Evolutionary conservation across 2,888 invertebrate genomes (phyloP).

Genomic region (Cephus nigrinus): DNA sequence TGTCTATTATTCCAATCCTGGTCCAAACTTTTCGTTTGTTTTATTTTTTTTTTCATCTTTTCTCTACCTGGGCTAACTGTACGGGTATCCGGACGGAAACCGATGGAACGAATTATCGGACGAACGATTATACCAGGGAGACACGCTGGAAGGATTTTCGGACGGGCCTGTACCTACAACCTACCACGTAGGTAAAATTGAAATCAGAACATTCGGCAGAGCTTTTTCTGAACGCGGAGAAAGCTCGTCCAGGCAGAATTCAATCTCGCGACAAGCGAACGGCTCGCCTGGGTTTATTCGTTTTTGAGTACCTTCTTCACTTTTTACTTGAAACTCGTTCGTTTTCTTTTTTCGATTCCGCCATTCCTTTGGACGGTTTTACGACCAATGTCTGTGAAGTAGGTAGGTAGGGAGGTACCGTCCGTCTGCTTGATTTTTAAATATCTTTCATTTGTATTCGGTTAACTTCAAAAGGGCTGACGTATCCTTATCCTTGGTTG

Average conservation of each 20-base stretch:
- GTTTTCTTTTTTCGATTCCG: background rate
- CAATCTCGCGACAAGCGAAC: background rate
- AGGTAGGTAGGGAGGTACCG: background rate
- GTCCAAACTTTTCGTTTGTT: background rate
- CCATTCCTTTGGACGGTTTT: background rate
- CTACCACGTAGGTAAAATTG: background rate
- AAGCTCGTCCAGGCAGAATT: background rate
- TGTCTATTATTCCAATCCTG: background rate
- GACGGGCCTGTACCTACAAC: background rate
- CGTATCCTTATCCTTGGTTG: background rate
- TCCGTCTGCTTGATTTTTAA: background rate
- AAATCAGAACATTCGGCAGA: background rate
- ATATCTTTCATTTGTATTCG: background rate
- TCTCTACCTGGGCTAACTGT: background rate
- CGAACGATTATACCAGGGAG: background rate
- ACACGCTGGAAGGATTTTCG: background rate
- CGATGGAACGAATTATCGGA: background rate
- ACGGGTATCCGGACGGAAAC: background rate
- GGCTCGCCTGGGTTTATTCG: background rate
- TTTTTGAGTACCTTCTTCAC: background rate
- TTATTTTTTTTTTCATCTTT: background rate
- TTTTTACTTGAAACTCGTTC: background rate
- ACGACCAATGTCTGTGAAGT: background rate
- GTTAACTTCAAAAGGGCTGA: background rate
- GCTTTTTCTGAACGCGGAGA: background rate